Percentiles rank a stretch among this genome's conserved stretches.
Evolutionary conservation across 2,113 vertebrate species (phyloP).

Genomic region (Menidia beryllina): DNA sequence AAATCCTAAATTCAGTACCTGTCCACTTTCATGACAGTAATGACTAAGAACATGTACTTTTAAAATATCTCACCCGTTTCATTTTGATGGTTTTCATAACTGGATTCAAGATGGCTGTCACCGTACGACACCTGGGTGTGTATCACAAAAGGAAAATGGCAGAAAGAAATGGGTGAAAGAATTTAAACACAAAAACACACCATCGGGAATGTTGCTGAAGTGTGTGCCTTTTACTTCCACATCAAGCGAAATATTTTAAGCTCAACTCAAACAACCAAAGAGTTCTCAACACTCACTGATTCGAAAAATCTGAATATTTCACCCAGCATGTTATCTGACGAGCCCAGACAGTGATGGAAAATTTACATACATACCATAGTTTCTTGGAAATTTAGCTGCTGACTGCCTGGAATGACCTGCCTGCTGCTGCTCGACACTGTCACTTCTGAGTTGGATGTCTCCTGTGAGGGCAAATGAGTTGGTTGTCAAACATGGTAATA

Average conservation of each 20-base stretch:
- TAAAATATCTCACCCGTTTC: conserved; percentile 69
- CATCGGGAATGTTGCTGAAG: neutral
- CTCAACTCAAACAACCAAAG: too few relatives aligned
- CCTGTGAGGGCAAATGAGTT: conserved; percentile 76
- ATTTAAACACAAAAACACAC: neutral
- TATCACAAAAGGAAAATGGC: conserved; percentile 7
- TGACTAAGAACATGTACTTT: neutral
- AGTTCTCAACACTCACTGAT: neutral
- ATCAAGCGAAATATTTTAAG: neutral
- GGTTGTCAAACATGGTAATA: conserved; percentile 59
- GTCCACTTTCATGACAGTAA: neutral
- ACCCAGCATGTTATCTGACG: conserved; percentile 29
- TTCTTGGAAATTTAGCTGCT: conserved; percentile 79
- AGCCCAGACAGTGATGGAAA: neutral
- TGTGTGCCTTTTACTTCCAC: neutral
- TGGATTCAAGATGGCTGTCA: conserved; percentile 56
- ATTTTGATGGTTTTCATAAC: conserved; percentile 77
- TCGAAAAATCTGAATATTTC: conserved; percentile 33
- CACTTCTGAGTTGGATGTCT: conserved; percentile 80
- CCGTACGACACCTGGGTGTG: conserved; percentile 66
- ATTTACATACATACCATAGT: conserved; percentile 81
- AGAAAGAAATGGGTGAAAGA: neutral
- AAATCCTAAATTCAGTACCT: neutral
- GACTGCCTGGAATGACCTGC: conserved; percentile 73
- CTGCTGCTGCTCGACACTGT: conserved; percentile 74